Conservation (phyloP, 2,113 vertebrate species). For the Colossoma macropomum region DNA sequence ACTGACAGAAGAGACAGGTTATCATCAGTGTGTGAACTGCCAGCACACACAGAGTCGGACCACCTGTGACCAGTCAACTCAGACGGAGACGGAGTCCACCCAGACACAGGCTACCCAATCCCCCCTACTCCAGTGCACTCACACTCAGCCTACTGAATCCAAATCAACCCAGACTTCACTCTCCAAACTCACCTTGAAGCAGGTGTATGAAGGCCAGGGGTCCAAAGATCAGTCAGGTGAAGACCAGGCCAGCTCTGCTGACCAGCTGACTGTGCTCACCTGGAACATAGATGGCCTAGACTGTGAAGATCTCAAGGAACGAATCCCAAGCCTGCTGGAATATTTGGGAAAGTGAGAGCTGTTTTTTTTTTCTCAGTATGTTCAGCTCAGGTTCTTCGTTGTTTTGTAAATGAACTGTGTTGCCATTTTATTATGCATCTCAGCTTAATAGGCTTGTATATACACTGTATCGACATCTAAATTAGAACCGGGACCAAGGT, state of each 20-base stretch:
- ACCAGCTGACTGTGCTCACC: slow-evolving; percentile 75
- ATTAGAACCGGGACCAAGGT: no score
- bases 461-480: no score
- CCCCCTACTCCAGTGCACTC: background rate
- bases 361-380: background rate
- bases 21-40: background rate
- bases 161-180: slow-evolving; percentile 44
- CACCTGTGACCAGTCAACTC: slow-evolving; percentile 39
- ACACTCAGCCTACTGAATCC: slow-evolving; percentile 15
- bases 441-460: no score
- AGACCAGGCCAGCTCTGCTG: background rate
- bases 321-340: slow-evolving; percentile 75
- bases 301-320: slow-evolving; percentile 68
- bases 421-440: no score
- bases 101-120: slow-evolving; percentile 41
- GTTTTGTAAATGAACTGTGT: background rate
- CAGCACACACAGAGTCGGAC: background rate
- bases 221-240: background rate
- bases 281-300: slow-evolving; percentile 88
- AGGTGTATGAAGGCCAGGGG: slow-evolving; percentile 35
- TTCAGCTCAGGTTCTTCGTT: background rate
- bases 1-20: background rate
- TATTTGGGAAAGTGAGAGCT: slow-evolving; percentile 76
- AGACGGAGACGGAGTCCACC: slow-evolving; percentile 11
- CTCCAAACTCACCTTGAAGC: background rate